phyloP scores from a whole-genome alignment of 2,113 vertebrate genomes.

The Oreochromis spilurus region DNA sequence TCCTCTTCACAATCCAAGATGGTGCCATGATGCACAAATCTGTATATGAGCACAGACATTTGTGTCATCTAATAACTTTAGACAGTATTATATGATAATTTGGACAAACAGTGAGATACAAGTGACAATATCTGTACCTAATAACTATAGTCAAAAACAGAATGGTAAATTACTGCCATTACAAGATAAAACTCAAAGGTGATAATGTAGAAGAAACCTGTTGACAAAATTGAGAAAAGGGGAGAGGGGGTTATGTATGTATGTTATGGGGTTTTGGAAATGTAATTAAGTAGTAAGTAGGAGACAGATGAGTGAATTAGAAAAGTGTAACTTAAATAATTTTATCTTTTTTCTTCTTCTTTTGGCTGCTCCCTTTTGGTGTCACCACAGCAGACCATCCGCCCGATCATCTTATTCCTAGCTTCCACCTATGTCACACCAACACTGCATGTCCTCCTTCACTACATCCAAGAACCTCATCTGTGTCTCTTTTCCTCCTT shows the following conservation, averaged over 20 bases:
- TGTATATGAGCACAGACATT: conserved; percentile 17
- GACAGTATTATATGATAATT: not conserved
- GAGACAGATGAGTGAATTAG: not conserved
- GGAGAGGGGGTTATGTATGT: conserved; percentile 4
- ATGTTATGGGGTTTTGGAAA: conserved; percentile 20
- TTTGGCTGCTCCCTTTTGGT: not conserved
- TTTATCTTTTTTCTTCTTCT: not conserved
- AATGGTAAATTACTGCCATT: not conserved
- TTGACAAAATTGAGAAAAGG: conserved; percentile 29
- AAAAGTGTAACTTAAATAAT: not conserved
- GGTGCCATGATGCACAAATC: conserved; percentile 90
- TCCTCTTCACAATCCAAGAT: conserved; percentile 88
- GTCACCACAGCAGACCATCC: not conserved
- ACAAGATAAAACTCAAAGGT: not conserved
- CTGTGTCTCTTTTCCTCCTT: not conserved
- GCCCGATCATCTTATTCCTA: not conserved
- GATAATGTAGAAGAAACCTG: not conserved
- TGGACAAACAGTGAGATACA: not conserved
- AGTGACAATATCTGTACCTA: not conserved
- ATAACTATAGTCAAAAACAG: not conserved
- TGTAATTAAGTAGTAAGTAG: conserved; percentile 7
- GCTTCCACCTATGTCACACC: not conserved
- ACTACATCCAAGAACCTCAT: not conserved
- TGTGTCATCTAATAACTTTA: not conserved
- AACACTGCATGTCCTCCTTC: not conserved